Percentiles rank a stretch among this genome's conserved stretches.
Evolutionary conservation across 1,140 invertebrate species (phyloP).

Genomic region (Amyelois transitella): DNA sequence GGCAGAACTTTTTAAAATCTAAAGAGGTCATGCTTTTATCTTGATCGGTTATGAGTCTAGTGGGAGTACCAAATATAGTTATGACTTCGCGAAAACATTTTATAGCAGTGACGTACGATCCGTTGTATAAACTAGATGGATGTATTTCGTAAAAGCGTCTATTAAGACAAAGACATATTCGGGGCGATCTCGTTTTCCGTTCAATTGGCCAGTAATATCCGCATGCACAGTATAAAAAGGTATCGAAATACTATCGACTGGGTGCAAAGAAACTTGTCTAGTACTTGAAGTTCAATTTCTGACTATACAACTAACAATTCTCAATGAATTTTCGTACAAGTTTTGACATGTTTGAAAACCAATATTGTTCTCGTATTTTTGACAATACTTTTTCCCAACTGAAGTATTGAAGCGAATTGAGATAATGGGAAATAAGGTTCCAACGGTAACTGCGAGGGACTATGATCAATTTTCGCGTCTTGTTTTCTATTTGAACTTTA

Average conservation of each 20-base stretch:
- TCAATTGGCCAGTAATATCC: constrained; percentile 22
- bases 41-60: constrained; percentile 13
- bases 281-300: constrained; percentile 23
- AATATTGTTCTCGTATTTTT: constrained; percentile 30
- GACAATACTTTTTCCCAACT: constrained; percentile 30
- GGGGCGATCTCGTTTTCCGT: constrained; percentile 1
- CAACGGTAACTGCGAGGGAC: constrained; percentile 24
- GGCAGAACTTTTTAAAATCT: constrained; percentile 15
- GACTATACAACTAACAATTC: constrained; percentile 34
- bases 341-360: constrained; percentile 33
- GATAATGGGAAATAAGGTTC: constrained; percentile 30
- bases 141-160: constrained; percentile 17
- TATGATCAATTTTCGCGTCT: constrained; percentile 19
- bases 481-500: constrained; percentile 21
- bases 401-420: constrained; percentile 30
- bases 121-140: constrained; percentile 7
- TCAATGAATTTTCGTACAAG: constrained; percentile 30
- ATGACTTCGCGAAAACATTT: constrained; percentile 11
- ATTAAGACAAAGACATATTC: constrained; percentile 20
- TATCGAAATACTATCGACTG: constrained; percentile 23
- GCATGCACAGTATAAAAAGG: constrained; percentile 34
- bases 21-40: constrained; percentile 8
- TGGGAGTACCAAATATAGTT: constrained; percentile 14
- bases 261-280: constrained; percentile 21
- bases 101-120: constrained; percentile 9